Evolutionary conservation across 2,113 vertebrate genomes (phyloP), one percentile per base, ranked within the genome.

Genomic region (Butastur rufipennis): DNA sequence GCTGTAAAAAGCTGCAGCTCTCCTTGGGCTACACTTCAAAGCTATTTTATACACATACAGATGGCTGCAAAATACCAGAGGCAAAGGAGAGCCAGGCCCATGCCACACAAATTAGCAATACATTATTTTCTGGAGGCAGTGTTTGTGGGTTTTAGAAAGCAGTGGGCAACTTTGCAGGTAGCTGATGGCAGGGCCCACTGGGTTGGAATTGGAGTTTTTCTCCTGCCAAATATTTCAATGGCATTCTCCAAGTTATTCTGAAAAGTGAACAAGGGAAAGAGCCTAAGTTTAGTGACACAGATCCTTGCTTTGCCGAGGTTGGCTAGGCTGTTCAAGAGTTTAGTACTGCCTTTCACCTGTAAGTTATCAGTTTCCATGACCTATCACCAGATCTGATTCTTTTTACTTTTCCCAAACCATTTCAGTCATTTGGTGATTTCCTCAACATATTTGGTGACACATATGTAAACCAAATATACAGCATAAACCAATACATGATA

Each of bases 221-320:
- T 92, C 82, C 52, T 88, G 58, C 63, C 27, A 82, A 91, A 93
- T 82, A 62, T 80, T 67, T 85, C 87, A 91, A 14, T 88, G 59
- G 25, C 59, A 68, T 81, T 95, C 86, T 83, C 45, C 53, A 79
- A 82, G 62, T 79, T 95, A 93, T 85, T 96, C 88, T 91, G 73
- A 85, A 88, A 96, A 93, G 53, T 32, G 9, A 42, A 66, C 31
- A 84, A 55, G 8, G 42, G 20, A 92, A 65, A 50, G 8, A 87
- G 80, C 13, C 3, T 25, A 62, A 23, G 9, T 38, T 27, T 80
- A n/a, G n/a, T 13, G n/a, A 40, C 12, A 42, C 11, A 13, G 7
- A 40, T 55, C 17, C 14, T 53, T 67, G 2, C 18, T 92, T 70
- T 74, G 36, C 16, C 3, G 43, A 36, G 11, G 3, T 16, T 80